These are phyloP conservation scores for Esperia sulphurella DNA, from an alignment of 2,888 invertebrate genomes.

Conservation along the genomic window DNA sequence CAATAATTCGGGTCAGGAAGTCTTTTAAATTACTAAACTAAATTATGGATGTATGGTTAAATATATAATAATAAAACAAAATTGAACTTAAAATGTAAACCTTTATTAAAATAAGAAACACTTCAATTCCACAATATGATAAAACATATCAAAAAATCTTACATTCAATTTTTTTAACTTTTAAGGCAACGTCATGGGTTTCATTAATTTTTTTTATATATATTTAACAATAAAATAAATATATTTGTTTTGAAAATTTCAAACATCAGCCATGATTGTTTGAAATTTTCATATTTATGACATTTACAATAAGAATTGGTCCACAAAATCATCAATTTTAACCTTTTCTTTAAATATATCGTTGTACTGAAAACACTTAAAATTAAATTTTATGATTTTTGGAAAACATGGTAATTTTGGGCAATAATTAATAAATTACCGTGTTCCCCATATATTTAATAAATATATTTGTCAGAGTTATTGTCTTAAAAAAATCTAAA, in stretches of 20 bases:
- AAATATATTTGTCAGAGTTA: conserved; percentile 10
- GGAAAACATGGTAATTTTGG: conserved; percentile 31
- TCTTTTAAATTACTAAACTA: too few species aligned
- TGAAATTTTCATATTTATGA: conserved; percentile 60
- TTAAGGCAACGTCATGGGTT: conserved; percentile 58
- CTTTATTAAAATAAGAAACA: conserved; percentile 60
- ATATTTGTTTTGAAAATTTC: conserved; percentile 56
- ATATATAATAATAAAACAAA: conserved; percentile 46
- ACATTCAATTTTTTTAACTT: conserved; percentile 39
- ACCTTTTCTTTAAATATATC: conserved; percentile 14
- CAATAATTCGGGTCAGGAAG: too few species aligned
- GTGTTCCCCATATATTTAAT: conserved; percentile 27
- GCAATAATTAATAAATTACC: conserved; percentile 30
- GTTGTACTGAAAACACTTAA: conserved; percentile 6
- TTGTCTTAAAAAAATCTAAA: conserved; percentile 8
- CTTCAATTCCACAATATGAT: conserved; percentile 30
- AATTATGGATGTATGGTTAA: too few species aligned
- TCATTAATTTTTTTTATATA: conserved; percentile 21
- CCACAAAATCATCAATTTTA: conserved; percentile 23
- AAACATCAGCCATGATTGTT: conserved; percentile 70
- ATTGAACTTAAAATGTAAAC: conserved; percentile 67
- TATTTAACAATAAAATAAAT: conserved; percentile 12
- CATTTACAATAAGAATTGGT: conserved; percentile 28
- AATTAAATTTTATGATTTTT: conserved; percentile 9
- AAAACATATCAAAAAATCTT: conserved; percentile 56